Conservation (phyloP, 2,113 vertebrate species). For the Gracilinanus agilis region DNA sequence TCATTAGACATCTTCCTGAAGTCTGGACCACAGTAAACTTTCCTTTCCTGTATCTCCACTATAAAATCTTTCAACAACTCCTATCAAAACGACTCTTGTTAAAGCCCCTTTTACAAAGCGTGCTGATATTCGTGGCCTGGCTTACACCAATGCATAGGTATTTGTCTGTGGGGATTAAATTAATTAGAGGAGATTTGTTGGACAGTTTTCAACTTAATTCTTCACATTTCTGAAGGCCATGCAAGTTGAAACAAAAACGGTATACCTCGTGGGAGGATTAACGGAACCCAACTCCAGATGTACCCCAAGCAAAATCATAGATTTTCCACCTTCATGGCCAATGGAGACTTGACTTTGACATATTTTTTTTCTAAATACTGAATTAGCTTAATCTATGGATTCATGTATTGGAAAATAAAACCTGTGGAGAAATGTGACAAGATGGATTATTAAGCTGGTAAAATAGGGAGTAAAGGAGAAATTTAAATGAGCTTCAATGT, state of each 20-base stretch:
- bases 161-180: conserved; percentile 75
- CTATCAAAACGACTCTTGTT: conserved; percentile 39
- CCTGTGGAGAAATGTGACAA: conserved; percentile 12
- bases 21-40: background rate
- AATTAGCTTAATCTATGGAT: conserved; percentile 30
- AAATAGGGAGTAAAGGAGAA: background rate
- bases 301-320: conserved; percentile 32
- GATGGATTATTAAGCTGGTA: background rate
- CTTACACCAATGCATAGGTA: conserved; percentile 69
- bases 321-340: conserved; percentile 44
- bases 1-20: background rate
- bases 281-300: conserved; percentile 53
- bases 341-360: conserved; percentile 28
- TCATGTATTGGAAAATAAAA: conserved; percentile 25
- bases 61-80: background rate
- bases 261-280: conserved; percentile 64
- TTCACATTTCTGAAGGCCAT: conserved; percentile 65
- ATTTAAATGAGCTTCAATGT: background rate
- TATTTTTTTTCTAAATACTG: background rate
- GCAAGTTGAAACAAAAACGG: conserved; percentile 65
- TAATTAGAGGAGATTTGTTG: conserved; percentile 77
- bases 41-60: background rate
- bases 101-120: conserved; percentile 56
- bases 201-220: conserved; percentile 73
- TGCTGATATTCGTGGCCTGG: conserved; percentile 59